Evolutionary conservation across 2,797 vertebrate species (phyloP).

Genomic region (Fringilla coelebs): DNA sequence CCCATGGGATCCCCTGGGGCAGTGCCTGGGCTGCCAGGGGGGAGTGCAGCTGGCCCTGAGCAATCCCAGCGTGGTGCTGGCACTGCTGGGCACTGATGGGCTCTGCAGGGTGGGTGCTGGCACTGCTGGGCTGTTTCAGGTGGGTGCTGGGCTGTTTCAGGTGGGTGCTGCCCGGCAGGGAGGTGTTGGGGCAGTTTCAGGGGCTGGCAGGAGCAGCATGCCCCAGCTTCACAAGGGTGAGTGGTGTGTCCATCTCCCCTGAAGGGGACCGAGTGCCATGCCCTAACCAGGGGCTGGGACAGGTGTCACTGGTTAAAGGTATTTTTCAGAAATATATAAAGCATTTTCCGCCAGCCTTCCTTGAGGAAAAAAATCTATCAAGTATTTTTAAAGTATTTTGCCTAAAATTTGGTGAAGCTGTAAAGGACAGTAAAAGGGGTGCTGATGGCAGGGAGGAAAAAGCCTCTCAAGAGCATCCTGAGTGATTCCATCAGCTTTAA

Average conservation of each 20-base stretch:
- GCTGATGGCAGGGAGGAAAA: not conserved
- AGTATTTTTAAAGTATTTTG: not conserved
- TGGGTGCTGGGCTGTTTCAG: too few species aligned
- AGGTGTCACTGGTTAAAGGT: not conserved
- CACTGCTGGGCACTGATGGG: too few species aligned
- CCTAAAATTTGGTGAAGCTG: not conserved
- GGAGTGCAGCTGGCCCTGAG: too few species aligned
- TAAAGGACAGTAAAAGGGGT: not conserved
- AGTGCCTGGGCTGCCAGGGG: too few species aligned
- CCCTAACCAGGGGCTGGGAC: not conserved
- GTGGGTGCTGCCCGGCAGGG: not conserved
- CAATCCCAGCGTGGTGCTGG: too few species aligned
- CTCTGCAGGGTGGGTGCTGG: too few species aligned
- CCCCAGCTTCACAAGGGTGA: not conserved
- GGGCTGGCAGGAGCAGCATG: not conserved
- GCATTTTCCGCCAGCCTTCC: not conserved
- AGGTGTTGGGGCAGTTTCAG: fast-evolving
- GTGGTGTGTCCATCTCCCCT: fast-evolving
- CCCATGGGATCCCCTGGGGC: too few species aligned
- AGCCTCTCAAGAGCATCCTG: not conserved
- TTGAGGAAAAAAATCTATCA: not conserved
- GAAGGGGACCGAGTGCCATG: fast-evolving
- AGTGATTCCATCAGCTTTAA: not conserved
- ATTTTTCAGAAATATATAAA: not conserved
- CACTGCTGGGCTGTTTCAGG: too few species aligned